phyloP scores from a whole-genome alignment of 2,888 invertebrate species.

The Yponomeuta plumbellus region DNA sequence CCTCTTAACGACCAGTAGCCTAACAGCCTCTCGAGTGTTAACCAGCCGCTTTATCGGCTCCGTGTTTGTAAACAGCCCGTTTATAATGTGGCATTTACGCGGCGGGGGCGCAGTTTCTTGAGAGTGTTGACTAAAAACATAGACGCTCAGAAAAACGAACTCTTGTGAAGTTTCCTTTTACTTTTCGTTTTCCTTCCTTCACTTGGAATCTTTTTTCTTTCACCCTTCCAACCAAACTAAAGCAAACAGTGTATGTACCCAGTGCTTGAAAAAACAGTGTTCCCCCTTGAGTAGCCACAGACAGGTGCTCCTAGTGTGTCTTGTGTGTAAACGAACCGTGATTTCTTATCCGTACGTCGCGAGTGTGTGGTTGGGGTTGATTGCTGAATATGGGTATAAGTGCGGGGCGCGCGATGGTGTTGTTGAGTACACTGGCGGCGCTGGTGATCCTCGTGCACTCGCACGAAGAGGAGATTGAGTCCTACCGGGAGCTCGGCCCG shows the following conservation, averaged over 20 bases:
- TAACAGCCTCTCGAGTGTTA: slow-evolving; percentile 32
- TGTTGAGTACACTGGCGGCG: slow-evolving; percentile 67
- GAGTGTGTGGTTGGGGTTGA: neutral
- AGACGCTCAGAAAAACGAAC: slow-evolving; percentile 15
- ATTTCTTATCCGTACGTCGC: slow-evolving; percentile 1
- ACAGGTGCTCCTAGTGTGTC: neutral
- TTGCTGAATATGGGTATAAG: slow-evolving; percentile 57
- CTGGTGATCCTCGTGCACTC: slow-evolving; percentile 68
- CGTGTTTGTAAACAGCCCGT: slow-evolving; percentile 43
- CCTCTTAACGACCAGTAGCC: slow-evolving; percentile 35
- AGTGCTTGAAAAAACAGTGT: neutral
- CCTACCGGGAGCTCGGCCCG: slow-evolving; percentile 45
- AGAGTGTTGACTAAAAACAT: neutral
- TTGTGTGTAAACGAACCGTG: neutral
- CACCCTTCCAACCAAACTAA: slow-evolving; percentile 26
- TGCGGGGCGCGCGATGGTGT: slow-evolving; percentile 57
- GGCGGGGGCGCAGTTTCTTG: slow-evolving; percentile 7
- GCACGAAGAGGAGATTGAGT: slow-evolving; percentile 56
- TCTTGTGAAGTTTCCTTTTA: neutral
- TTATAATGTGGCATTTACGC: slow-evolving; percentile 52
- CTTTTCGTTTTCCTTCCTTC: slow-evolving; percentile 21
- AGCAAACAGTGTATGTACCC: neutral
- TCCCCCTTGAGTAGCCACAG: too few relatives aligned
- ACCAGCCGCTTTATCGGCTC: slow-evolving; percentile 34
- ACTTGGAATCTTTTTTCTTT: slow-evolving; percentile 35